Percentiles rank a stretch among this genome's conserved stretches.
phyloP scores from a whole-genome alignment of 2,113 vertebrate genomes.

The Malaclemys terrapin region DNA sequence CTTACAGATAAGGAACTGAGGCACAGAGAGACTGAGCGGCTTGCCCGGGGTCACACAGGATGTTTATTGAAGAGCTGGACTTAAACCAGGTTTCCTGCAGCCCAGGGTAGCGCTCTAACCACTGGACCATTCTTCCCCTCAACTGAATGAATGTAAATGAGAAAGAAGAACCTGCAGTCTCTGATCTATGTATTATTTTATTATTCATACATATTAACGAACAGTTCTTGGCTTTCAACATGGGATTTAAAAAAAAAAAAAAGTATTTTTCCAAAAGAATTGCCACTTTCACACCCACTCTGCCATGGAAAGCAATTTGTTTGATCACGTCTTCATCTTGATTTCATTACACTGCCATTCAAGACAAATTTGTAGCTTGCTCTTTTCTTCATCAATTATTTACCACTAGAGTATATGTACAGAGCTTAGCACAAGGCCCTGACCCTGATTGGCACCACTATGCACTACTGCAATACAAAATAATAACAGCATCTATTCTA shows the following conservation, averaged over 20 bases:
- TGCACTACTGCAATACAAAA: not conserved
- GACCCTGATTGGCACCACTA: not conserved
- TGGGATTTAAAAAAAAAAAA: not conserved
- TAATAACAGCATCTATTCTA: not conserved
- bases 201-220: not conserved
- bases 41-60: not conserved
- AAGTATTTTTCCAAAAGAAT: not conserved
- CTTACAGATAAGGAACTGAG: constrained; percentile 14
- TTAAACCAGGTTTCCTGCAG: not conserved
- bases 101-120: not conserved
- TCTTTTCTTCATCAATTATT: not conserved
- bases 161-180: not conserved
- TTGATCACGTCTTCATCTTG: not conserved
- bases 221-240: not conserved
- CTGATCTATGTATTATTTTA: not conserved
- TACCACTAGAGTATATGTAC: not conserved
- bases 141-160: not conserved
- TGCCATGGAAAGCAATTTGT: not conserved
- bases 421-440: not conserved
- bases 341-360: not conserved
- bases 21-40: not conserved
- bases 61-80: not conserved
- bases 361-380: not conserved
- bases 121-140: not conserved
- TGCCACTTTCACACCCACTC: not conserved